These are phyloP conservation scores for Drosophila ercepeae DNA, from an alignment of 1,140 invertebrate species.

Conservation along the genomic window DNA sequence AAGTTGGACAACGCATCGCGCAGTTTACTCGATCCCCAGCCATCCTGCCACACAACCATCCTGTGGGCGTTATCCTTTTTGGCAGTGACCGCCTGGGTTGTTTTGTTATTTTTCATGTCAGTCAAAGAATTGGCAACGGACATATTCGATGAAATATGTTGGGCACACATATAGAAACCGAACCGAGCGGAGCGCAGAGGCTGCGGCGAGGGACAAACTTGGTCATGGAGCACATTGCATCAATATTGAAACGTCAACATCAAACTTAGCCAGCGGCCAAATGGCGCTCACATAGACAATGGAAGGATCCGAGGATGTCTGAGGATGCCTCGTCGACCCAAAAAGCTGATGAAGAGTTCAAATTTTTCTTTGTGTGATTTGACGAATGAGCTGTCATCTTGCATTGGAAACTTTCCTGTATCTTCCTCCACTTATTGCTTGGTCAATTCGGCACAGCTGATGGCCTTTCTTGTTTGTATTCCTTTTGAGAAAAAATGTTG, in stretches of 20 bases:
- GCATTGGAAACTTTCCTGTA: conserved; percentile 62
- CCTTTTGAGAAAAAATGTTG: conserved; percentile 26
- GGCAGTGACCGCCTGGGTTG: conserved; percentile 73
- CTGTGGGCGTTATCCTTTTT: conserved; percentile 61
- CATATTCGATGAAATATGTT: conserved; percentile 76
- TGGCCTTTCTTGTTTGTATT: conserved; percentile 65
- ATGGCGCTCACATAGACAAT: conserved; percentile 51
- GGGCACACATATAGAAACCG: conserved; percentile 22
- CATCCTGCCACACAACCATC: background rate
- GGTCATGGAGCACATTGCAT: conserved; percentile 70
- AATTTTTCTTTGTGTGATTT: conserved; percentile 81
- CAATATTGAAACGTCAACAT: conserved; percentile 82
- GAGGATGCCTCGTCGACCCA: conserved; percentile 49
- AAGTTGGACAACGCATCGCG: conserved; percentile 49
- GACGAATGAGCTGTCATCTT: conserved; percentile 81
- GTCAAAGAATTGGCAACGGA: conserved; percentile 79
- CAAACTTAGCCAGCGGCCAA: conserved; percentile 76
- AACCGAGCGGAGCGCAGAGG: conserved; percentile 5
- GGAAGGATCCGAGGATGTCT: conserved; percentile 2
- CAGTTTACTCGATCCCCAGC: conserved; percentile 47
- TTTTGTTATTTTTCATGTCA: conserved; percentile 82
- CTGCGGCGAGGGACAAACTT: conserved; percentile 34
- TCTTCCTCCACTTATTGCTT: conserved; percentile 30
- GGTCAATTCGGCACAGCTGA: conserved; percentile 48
- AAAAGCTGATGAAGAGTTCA: conserved; percentile 81